Base-by-base conservation (phyloP, 2,888 invertebrate genomes). In the Belgica antarctica region DNA sequence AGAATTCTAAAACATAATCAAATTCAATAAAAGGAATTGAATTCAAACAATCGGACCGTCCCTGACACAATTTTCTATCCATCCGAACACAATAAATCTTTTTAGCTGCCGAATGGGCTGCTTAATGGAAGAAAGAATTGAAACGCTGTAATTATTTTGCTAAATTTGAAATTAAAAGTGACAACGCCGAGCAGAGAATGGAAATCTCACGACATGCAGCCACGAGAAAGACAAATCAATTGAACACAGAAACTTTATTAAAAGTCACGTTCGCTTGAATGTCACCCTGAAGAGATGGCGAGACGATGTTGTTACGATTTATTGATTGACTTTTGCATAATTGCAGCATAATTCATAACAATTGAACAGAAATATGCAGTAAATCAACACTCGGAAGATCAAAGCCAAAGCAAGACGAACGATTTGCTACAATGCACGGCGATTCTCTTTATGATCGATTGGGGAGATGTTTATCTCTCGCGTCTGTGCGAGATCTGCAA, bases 161-260 rank as follows among this genome's bases (percentile, higher is more conserved):
- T 22, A 59, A 59, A 10, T 59, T 19, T 15, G 10, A 65, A 65
- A 65, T 65, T 65, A 34, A 65, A 65, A 65, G 65, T 66, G 65
- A 66, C 65, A 66, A 36, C 34, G 47, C 31, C 27, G 36, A 62
- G 22, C 65, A 65, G 46, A 52, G 52, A 22, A 52, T 52, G 22
- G 12, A 41, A 41, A 41, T 41, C 41, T 41, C 41, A 41, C 41
- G 41, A 41, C 41, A 52, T 22, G 22, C 7, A 22, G 22, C 22
- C n/a, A n/a, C n/a, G n/a, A n/a, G 52, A 52, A 28, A n/a, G 65
- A 66, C 46, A 63, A 63, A 41, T 52, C 63, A 63, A 63, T 63
- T 36, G 36, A 41, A n/a, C 17, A 41, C 22, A 3, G 52, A 17
- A 52, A 52, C 17, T 41, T 15, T 15, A 41, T 41, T 19, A 52